Base-by-base conservation (phyloP, 1,140 invertebrate species). In the Centruroides vittatus region DNA sequence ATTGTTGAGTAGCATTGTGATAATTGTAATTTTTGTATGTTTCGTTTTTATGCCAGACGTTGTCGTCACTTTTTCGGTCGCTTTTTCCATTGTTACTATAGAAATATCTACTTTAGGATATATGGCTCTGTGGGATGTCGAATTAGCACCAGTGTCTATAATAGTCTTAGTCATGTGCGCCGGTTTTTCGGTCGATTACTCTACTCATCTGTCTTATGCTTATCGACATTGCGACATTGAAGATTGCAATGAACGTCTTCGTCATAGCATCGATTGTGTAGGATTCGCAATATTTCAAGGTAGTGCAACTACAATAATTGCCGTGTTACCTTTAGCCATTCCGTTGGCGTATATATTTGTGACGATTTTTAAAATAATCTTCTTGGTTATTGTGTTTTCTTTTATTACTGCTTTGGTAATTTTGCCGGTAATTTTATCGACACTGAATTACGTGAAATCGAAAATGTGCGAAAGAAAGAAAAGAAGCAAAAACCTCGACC, bases 151-250 rank as follows among this genome's bases (percentile, higher is more conserved):
- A 6, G 94, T 98, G 67, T 96, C 93, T 0, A 98, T 97, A 93
- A 96, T 98, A 47, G 96, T 97, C 69, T 78, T 98, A 3, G 96
- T 98, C 55, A 96, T 98, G 91, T 95, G 92, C 69, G 94, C 97
- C 50, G 94, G 94, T 52, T 97, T 97, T 75, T 94, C 90, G 5
- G 91, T 98, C 0, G 93, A 97, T 70, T 98, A 95, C 71, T 93
- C 91, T 0, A 93, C 93, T 5, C 93, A 97, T 69, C 95, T 97
- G 52, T 94, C 91, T 66, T 95, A 97, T 70, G 90, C 90, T 0
- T 97, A 93, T 72, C 92, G 96, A 84, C 85, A 88, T 34, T 91
- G 88, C 0, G 65, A 69, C n/a, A 65, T 70, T 8, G 58, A 64
- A 57, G 61, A 67, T 52, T 60, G 67, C 35, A 61, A 71, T 13